Conservation (phyloP, 2,797 vertebrate species). For the Acanthurus lineatus region DNA sequence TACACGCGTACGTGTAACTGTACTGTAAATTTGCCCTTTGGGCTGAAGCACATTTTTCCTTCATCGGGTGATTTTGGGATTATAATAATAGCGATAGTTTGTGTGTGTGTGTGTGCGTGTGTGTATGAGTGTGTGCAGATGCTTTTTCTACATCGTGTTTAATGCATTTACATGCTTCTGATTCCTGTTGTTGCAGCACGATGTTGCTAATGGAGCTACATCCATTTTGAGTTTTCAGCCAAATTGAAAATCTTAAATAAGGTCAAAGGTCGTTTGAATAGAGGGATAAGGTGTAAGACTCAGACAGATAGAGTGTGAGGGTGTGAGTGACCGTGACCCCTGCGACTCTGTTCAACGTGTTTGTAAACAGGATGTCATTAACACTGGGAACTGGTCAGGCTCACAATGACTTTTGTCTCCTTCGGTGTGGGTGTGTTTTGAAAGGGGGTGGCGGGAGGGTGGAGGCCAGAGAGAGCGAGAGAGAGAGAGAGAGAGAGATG, state of each 20-base stretch:
- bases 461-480: neutral
- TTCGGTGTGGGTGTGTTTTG: slow-evolving; percentile 16
- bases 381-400: slow-evolving; percentile 91
- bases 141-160: slow-evolving; percentile 36
- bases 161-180: slow-evolving; percentile 3
- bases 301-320: slow-evolving; percentile 72
- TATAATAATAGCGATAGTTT: slow-evolving; percentile 63
- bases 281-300: slow-evolving; percentile 72
- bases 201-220: slow-evolving; percentile 18
- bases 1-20: slow-evolving; percentile 58
- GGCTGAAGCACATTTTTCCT: slow-evolving; percentile 62
- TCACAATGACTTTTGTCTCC: slow-evolving; percentile 81
- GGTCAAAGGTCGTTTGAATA: slow-evolving; percentile 82
- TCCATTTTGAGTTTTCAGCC: slow-evolving; percentile 19
- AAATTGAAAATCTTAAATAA: slow-evolving; percentile 38
- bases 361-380: slow-evolving; percentile 99
- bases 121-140: slow-evolving; percentile 3
- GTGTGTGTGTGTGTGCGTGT: slow-evolving; percentile 17
- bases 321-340: slow-evolving; percentile 92
- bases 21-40: slow-evolving; percentile 73
- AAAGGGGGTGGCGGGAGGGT: neutral
- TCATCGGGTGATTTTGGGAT: slow-evolving; percentile 66
- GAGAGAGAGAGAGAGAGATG: slow-evolving; percentile 3
- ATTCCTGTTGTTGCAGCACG: slow-evolving; percentile 2
- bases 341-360: slow-evolving; percentile 89